Evolutionary conservation across 2,888 invertebrate genomes (phyloP).

Genomic region (Embidobia sp.): DNA sequence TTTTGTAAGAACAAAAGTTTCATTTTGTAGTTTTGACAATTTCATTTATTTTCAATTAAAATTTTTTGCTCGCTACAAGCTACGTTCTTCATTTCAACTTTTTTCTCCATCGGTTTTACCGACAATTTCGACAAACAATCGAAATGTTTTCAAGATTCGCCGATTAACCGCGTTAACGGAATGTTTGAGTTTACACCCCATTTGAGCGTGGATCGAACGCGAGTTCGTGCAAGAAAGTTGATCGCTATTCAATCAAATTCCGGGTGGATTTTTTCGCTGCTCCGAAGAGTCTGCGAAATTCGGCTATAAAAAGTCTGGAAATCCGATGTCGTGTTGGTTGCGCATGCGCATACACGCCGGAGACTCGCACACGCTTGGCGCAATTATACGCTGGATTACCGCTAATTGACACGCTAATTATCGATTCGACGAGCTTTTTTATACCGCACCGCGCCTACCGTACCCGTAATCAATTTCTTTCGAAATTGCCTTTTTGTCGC

Average conservation of each 20-base stretch:
- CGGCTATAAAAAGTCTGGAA: constrained; percentile 35
- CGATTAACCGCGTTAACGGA: constrained; percentile 32
- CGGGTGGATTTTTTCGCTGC: constrained; percentile 9
- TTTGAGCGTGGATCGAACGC: neutral
- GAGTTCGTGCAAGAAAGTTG: constrained; percentile 48
- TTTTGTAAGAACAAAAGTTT: too few species aligned
- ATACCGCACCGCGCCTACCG: constrained; percentile 69
- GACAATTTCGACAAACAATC: neutral
- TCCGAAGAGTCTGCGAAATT: constrained; percentile 36
- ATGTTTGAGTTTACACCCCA: constrained; percentile 27
- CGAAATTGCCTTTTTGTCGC: constrained; percentile 69
- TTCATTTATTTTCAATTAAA: too few species aligned
- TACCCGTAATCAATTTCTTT: constrained; percentile 75
- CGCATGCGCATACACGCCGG: constrained; percentile 39
- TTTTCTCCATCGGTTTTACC: too few species aligned
- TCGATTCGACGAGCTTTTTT: constrained; percentile 75
- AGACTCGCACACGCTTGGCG: constrained; percentile 56
- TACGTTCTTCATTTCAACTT: too few species aligned
- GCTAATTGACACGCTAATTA: constrained; percentile 79
- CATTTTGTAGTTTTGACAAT: too few species aligned
- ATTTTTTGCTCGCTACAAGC: too few species aligned
- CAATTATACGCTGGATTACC: constrained; percentile 77
- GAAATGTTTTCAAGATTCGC: neutral
- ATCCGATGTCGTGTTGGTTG: constrained; percentile 45
- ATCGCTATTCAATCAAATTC: constrained; percentile 44